Evolutionary conservation across 2,797 vertebrate species (phyloP).

Genomic region (Avahi laniger): DNA sequence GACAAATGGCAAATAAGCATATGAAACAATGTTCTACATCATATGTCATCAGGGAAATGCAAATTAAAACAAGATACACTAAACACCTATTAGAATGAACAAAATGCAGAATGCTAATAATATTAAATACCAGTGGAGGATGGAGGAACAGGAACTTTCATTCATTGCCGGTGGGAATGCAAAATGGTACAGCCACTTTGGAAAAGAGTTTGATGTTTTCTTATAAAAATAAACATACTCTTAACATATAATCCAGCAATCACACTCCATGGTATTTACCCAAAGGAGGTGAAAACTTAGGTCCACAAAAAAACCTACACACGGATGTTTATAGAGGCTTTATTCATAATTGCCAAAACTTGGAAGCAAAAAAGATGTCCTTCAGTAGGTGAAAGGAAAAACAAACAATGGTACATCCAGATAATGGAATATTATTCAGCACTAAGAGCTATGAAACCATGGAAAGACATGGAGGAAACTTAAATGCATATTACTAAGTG

Average conservation of each 20-base stretch:
- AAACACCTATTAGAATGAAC: not conserved
- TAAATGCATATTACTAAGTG: not conserved
- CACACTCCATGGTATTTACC: not conserved
- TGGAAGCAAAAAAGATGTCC: not conserved
- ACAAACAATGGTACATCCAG: not conserved
- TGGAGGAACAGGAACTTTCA: not conserved
- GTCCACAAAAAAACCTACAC: not conserved
- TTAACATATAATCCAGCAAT: not conserved
- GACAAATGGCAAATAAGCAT: not conserved
- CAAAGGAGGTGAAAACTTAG: not conserved
- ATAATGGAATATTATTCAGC: not conserved
- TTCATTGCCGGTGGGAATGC: not conserved
- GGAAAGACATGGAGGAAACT: not conserved
- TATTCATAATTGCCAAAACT: not conserved
- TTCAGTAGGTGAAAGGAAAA: not conserved
- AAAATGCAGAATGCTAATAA: not conserved
- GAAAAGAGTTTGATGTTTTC: not conserved
- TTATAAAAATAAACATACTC: not conserved
- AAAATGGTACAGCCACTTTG: not conserved
- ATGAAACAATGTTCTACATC: not conserved
- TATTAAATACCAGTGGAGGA: not conserved
- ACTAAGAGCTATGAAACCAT: not conserved
- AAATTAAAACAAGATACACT: not conserved
- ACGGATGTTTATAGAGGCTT: not conserved
- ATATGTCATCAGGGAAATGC: not conserved